Base-by-base conservation (phyloP, 2,888 invertebrate genomes). In the Drosophila sordidula region DNA sequence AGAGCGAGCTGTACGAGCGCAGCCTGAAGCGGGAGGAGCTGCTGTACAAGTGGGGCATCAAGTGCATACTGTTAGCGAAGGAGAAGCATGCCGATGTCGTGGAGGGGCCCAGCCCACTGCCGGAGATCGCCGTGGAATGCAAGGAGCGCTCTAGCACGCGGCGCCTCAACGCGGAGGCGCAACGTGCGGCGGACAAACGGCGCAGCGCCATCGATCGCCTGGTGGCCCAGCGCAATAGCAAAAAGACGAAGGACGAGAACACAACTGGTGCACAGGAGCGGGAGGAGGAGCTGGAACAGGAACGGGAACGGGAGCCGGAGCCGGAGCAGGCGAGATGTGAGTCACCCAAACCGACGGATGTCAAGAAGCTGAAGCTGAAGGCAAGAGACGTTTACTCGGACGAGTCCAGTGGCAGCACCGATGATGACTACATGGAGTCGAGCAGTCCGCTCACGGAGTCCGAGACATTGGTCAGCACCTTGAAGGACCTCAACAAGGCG, bases 381-480 rank as follows among this genome's bases (percentile, higher is more conserved):
- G 64, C 77, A 0, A n/a, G 25, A 0, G 80, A 80, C n/a, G 36
- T 73, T 3, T 76, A 80, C 29, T 78, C 78, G 0, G 78, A 78
- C 32, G 63, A 61, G 2, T 80, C 68, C 1, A 63, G 59, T 6
- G 26, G 5, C 25, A 68, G 50, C 26, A n/a, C 38, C 2, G 42
- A 29, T 3, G 70, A 57, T 5, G 36, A 11, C 4, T 6, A 9
- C 14, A 11, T 29, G 14, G 46, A 36, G 3, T 6, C 32, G 0
- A 29, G 16, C 6, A 32, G 22, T 5, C 18, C 41, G 8, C 8
- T 12, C 42, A 5, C 11, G 5, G 34, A 18, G 6, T 6, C 12
- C 6, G 42, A 32, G n/a, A 32, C 26, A 5, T 1, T 32, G 3
- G 8, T 65, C 1, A 29, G 34, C 36, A 50, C 18, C 0, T 9